Percentiles rank a stretch among this genome's conserved stretches.
These are phyloP conservation scores for Gallinago media DNA, from an alignment of 2,113 vertebrate genomes.

Conservation along the genomic window DNA sequence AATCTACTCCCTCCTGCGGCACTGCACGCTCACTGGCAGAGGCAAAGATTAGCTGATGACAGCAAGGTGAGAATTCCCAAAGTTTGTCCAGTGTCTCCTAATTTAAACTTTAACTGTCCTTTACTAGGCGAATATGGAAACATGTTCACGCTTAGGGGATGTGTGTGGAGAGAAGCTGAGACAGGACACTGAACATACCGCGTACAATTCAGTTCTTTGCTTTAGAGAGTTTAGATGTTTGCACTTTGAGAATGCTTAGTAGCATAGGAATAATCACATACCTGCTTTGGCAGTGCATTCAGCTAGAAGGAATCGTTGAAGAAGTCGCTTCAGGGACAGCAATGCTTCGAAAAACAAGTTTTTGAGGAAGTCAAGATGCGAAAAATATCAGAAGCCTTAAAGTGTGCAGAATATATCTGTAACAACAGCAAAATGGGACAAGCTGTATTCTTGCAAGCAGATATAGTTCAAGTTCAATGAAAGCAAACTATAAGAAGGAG, in stretches of 20 bases:
- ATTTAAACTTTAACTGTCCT: not conserved
- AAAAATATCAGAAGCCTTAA: not conserved
- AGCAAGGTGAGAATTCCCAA: not conserved
- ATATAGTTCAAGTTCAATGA: not conserved
- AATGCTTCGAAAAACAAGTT: not conserved
- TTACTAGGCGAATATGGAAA: not conserved
- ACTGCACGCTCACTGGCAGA: not conserved
- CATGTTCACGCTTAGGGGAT: not conserved
- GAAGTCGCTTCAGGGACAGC: not conserved
- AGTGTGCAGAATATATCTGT: not conserved
- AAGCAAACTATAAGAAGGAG: not conserved
- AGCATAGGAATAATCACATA: not conserved
- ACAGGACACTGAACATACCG: not conserved
- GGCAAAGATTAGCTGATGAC: not conserved
- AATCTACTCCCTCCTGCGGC: not conserved
- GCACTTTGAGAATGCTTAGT: not conserved
- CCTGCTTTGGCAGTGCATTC: not conserved
- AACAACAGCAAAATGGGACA: not conserved
- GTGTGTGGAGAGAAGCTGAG: not conserved
- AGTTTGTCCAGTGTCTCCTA: not conserved
- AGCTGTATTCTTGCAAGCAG: not conserved
- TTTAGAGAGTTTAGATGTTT: not conserved
- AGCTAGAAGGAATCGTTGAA: not conserved
- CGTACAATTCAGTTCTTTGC: not conserved
- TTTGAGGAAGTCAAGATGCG: not conserved